Evolutionary conservation across 2,888 invertebrate species (phyloP).

Genomic region (Coleophora flavipennella): DNA sequence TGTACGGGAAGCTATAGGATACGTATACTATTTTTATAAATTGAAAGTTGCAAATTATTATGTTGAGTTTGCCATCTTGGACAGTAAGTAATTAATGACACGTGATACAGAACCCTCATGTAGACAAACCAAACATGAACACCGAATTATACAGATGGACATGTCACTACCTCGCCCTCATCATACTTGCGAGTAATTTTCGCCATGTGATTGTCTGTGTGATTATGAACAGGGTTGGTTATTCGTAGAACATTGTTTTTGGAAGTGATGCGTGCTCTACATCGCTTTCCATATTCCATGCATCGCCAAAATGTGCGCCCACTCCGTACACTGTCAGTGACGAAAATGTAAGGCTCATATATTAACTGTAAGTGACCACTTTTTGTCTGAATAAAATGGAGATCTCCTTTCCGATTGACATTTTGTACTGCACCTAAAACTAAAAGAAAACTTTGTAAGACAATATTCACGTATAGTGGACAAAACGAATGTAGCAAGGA

Average conservation of each 20-base stretch:
- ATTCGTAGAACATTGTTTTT: constrained; percentile 58
- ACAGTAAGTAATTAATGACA: no score
- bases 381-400: constrained; percentile 66
- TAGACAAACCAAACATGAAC: not conserved
- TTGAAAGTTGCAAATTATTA: no score
- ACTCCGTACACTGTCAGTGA: constrained; percentile 64
- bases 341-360: constrained; percentile 63
- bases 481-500: no score
- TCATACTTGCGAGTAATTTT: constrained; percentile 61
- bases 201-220: constrained; percentile 50
- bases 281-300: constrained; percentile 63
- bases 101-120: no score
- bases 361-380: constrained; percentile 64
- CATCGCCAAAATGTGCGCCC: constrained; percentile 67
- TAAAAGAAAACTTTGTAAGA: constrained; percentile 19
- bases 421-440: constrained; percentile 47
- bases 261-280: constrained; percentile 64
- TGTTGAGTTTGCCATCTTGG: no score
- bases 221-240: constrained; percentile 64
- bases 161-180: constrained; percentile 59
- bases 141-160: constrained; percentile 42
- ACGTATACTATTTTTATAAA: no score
- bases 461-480: constrained; percentile 2
- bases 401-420: constrained; percentile 43
- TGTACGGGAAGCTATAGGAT: no score